Percentiles rank a stretch among this genome's conserved stretches.
Conservation (phyloP, 2,797 vertebrate species). For the Notolabrus celidotus region DNA sequence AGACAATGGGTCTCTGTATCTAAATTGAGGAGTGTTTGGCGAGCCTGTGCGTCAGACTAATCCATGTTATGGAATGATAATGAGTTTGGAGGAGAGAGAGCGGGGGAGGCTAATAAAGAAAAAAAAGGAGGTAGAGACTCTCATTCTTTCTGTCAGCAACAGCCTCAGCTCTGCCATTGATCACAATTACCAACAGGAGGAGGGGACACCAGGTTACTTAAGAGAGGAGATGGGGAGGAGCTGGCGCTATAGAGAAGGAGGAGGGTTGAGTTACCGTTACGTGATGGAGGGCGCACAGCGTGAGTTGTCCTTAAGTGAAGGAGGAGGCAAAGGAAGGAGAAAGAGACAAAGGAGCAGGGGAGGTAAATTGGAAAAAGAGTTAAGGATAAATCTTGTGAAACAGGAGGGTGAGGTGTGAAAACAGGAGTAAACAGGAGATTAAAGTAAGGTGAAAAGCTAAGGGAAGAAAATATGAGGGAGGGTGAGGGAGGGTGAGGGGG, state of each 20-base stretch:
- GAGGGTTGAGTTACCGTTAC: slow-evolving; percentile 21
- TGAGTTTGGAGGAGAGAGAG: slow-evolving; percentile 45
- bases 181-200: slow-evolving; percentile 41
- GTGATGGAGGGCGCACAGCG: neutral
- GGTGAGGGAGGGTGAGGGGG: too few relatives aligned
- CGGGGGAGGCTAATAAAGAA: slow-evolving; percentile 27
- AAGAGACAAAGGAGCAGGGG: neutral
- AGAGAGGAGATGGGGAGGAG: slow-evolving; percentile 13
- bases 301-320: slow-evolving; percentile 13
- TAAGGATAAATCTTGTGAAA: neutral
- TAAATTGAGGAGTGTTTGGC: neutral
- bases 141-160: slow-evolving; percentile 28
- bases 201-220: slow-evolving; percentile 7
- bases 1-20: slow-evolving; percentile 10
- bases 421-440: neutral
- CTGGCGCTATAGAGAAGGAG: neutral
- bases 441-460: neutral
- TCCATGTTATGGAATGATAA: slow-evolving; percentile 62
- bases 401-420: neutral
- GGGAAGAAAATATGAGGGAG: too few relatives aligned
- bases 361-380: neutral
- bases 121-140: slow-evolving; percentile 15
- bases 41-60: slow-evolving; percentile 34
- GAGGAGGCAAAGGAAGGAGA: slow-evolving; percentile 2
- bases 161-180: slow-evolving; percentile 18